Evolutionary conservation across 2,113 vertebrate species (phyloP).

Genomic region (Corythoichthys haematopterus): DNA sequence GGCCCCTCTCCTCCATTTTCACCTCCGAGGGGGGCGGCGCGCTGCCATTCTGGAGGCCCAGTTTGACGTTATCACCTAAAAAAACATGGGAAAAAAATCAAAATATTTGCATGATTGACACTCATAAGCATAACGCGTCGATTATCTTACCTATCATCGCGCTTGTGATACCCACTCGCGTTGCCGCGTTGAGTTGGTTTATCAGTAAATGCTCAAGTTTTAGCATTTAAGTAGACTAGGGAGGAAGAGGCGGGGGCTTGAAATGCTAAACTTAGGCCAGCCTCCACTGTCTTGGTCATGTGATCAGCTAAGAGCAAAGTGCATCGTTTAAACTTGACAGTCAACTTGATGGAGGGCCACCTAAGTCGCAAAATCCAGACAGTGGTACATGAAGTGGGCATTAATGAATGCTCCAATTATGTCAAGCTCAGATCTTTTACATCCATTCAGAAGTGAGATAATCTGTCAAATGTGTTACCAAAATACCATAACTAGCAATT

Average conservation of each 20-base stretch:
- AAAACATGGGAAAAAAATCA: no score
- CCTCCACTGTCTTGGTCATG: constrained; percentile 69
- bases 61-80: constrained; percentile 67
- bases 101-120: not conserved
- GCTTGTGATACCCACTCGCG: not conserved
- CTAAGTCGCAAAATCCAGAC: not conserved
- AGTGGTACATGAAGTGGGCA: no score
- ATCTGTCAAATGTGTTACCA: no score
- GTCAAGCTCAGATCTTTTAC: no score
- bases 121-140: no score
- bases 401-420: no score
- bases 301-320: constrained; percentile 42
- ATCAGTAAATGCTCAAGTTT: constrained; percentile 43
- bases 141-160: constrained; percentile 51
- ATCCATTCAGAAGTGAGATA: no score
- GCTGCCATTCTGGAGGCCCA: constrained; percentile 71
- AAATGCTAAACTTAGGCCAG: constrained; percentile 80
- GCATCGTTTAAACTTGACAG: constrained; percentile 23
- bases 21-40: constrained; percentile 56
- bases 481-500: no score
- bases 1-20: constrained; percentile 78
- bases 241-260: constrained; percentile 61
- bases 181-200: constrained; percentile 22
- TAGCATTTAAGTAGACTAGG: constrained; percentile 72
- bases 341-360: not conserved